A percentile compares a stretch with the other conserved stretches of the same genome.
Evolutionary conservation across 2,797 vertebrate genomes (phyloP).

Genomic region (Diglossa cyanea): DNA sequence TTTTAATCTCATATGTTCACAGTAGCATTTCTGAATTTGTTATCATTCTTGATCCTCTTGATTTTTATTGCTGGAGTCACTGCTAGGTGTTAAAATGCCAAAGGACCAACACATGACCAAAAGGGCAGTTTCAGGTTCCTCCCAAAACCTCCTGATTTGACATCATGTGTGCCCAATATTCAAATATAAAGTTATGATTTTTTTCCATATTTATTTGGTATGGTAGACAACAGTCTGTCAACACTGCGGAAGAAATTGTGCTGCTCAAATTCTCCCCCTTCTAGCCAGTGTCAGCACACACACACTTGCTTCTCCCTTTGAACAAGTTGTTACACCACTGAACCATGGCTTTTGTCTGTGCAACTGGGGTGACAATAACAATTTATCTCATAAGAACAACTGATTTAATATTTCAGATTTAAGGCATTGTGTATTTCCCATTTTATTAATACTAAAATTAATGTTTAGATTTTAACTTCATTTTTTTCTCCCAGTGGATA

Average conservation of each 20-base stretch:
- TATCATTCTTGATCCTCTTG: not conserved
- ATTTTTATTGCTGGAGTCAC: not conserved
- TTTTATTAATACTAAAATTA: not conserved
- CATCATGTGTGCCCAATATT: not conserved
- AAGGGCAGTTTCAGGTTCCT: not conserved
- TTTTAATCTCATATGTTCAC: not conserved
- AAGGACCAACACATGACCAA: not conserved
- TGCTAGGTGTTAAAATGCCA: not conserved
- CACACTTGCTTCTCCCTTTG: not conserved
- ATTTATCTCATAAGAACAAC: not conserved
- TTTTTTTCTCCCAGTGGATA: not conserved
- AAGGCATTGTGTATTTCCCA: not conserved
- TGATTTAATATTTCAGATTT: not conserved
- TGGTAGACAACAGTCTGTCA: not conserved
- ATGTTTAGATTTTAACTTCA: not conserved
- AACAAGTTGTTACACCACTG: not conserved
- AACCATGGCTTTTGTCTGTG: not conserved
- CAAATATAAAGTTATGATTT: not conserved
- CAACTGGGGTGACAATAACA: not conserved
- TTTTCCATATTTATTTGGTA: not conserved
- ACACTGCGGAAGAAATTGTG: not conserved
- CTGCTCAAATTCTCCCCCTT: not conserved
- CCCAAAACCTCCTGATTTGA: not conserved
- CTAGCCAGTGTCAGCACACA: not conserved
- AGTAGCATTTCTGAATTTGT: not conserved